Evolutionary conservation across 2,888 invertebrate species (phyloP).

Genomic region (Chaetoderma sp.): DNA sequence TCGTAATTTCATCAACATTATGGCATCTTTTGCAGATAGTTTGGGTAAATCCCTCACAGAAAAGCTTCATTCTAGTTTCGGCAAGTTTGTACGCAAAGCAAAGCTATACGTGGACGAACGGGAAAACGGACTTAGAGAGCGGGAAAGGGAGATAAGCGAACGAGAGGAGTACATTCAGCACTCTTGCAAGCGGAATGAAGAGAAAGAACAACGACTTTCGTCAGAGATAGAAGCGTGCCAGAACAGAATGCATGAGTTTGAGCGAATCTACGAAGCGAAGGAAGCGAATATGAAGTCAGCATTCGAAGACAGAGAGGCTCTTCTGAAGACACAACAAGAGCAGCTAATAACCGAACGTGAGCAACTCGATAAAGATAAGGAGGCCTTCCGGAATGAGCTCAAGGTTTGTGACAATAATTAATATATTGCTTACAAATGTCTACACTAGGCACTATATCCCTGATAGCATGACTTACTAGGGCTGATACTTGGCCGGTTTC

Average conservation of each 20-base stretch:
- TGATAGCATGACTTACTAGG: no score
- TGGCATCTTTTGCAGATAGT: no score
- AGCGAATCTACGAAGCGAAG: slow-evolving; percentile 45
- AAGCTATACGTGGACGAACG: slow-evolving; percentile 57
- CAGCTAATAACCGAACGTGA: slow-evolving; percentile 39
- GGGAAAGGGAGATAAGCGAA: slow-evolving; percentile 48
- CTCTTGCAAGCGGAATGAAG: slow-evolving; percentile 44
- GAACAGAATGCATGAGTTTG: slow-evolving; percentile 43
- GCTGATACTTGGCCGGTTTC: no score
- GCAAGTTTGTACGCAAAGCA: slow-evolving; percentile 53
- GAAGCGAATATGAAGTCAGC: slow-evolving; percentile 45
- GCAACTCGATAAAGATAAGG: slow-evolving; percentile 46
- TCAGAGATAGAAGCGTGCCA: slow-evolving; percentile 46
- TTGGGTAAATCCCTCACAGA: slow-evolving; percentile 57
- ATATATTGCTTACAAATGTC: background rate
- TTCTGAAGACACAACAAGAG: slow-evolving; percentile 34
- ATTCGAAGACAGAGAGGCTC: slow-evolving; percentile 39
- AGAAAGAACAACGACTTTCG: slow-evolving; percentile 48
- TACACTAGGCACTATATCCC: background rate
- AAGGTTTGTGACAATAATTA: slow-evolving; percentile 41
- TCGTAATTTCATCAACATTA: no score
- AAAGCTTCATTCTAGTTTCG: slow-evolving; percentile 56
- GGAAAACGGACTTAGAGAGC: slow-evolving; percentile 51
- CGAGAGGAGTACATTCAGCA: slow-evolving; percentile 48
- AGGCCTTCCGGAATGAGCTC: slow-evolving; percentile 52